Conservation (phyloP, 2,797 vertebrate genomes). For the Telmatherina bonti region DNA sequence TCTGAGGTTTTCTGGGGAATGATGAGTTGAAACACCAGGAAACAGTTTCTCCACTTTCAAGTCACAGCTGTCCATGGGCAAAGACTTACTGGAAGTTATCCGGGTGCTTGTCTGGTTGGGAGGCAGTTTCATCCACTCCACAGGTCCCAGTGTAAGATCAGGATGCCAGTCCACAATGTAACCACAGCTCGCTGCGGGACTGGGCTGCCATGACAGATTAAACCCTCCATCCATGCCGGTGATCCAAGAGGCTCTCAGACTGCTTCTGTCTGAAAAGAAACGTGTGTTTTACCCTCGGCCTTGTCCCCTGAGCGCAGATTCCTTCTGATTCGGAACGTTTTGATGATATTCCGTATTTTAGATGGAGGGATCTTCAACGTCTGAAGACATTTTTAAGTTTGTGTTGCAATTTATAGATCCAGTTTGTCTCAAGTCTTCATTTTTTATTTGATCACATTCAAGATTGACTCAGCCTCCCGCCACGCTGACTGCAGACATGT, state of each 20-base stretch:
- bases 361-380: no score
- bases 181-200: conserved; percentile 66
- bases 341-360: no score
- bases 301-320: no score
- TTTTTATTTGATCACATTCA: no score
- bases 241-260: conserved; percentile 15
- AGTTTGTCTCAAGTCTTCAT: no score
- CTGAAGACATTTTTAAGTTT: no score
- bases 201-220: conserved; percentile 68
- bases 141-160: accelerated
- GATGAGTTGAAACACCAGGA: not conserved
- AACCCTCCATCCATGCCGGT: conserved; percentile 44
- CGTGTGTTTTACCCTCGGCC: not conserved
- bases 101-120: conserved; percentile 29
- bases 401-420: no score
- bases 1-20: conserved; percentile 56
- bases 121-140: conserved; percentile 75
- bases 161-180: conserved; percentile 82
- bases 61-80: not conserved
- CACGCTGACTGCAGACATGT: no score
- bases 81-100: conserved; percentile 62
- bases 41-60: not conserved
- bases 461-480: no score
- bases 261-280: conserved; percentile 43
- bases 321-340: no score